These are phyloP conservation scores for Montipora capricornis DNA, from an alignment of 64 coral and sea anemone species.

Conservation along the genomic window DNA sequence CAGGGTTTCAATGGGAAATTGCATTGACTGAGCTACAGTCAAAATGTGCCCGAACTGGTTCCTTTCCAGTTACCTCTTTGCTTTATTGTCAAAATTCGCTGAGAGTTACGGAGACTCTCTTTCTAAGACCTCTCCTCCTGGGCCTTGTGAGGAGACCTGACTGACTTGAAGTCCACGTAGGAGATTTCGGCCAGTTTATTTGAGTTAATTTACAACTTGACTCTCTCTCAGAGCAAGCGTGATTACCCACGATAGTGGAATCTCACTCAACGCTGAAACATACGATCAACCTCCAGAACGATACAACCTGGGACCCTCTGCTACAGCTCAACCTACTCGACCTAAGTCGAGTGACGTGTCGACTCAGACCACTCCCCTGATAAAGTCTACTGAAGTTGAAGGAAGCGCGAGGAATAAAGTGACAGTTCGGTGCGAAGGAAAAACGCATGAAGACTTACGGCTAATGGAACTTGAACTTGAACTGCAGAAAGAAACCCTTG, in stretches of 20 bases:
- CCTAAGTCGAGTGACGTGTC: background rate
- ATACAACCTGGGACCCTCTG: background rate
- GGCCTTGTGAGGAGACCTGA: too few relatives aligned
- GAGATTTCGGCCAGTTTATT: background rate
- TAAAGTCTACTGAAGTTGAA: background rate
- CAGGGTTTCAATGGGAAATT: too few relatives aligned
- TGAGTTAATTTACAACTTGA: background rate
- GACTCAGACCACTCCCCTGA: background rate
- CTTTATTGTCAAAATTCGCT: too few relatives aligned
- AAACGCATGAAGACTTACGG: background rate
- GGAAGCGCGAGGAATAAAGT: background rate
- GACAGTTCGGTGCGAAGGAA: background rate
- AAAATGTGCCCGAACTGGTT: too few relatives aligned
- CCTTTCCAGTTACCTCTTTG: too few relatives aligned
- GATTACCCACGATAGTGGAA: background rate
- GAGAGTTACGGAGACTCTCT: too few relatives aligned
- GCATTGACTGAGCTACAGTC: too few relatives aligned
- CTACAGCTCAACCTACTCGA: background rate
- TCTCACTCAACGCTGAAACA: background rate
- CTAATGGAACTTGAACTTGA: conserved; percentile 12
- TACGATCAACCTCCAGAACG: background rate
- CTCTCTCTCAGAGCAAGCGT: background rate
- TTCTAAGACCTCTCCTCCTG: too few relatives aligned
- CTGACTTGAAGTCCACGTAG: too few relatives aligned
- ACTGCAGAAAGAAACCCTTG: conserved; percentile 36